These are phyloP conservation scores for Sipha maydis DNA, from an alignment of 2,888 invertebrate species.

Conservation along the genomic window DNA sequence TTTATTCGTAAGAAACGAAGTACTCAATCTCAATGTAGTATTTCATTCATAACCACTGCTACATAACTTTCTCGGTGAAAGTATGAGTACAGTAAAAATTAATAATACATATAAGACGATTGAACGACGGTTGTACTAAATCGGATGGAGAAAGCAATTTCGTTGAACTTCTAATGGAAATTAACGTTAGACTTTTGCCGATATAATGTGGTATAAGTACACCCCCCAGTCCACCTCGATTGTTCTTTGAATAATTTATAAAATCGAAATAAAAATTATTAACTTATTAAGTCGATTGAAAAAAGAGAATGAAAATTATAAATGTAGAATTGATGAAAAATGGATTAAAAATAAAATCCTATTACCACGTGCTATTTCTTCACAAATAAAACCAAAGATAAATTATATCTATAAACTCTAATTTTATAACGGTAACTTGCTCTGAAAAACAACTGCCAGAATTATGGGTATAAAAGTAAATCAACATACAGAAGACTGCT, in stretches of 20 bases:
- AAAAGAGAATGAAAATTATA: not conserved
- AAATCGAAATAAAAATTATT: constrained; percentile 10
- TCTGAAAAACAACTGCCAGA: too few relatives aligned
- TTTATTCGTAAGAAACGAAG: not conserved
- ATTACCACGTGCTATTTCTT: not conserved
- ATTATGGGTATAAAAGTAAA: too few relatives aligned
- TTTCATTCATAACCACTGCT: constrained; percentile 17
- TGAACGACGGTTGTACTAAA: not conserved
- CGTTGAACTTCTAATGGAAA: constrained; percentile 37
- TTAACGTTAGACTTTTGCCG: constrained; percentile 22
- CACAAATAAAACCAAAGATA: not conserved
- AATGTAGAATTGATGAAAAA: not conserved
- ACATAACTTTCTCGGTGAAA: constrained; percentile 8
- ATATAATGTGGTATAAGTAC: not conserved
- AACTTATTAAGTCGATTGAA: not conserved
- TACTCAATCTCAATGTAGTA: too few relatives aligned
- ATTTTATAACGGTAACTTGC: not conserved
- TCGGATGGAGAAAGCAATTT: constrained; percentile 42
- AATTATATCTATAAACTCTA: constrained; percentile 17
- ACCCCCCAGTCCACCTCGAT: not conserved
- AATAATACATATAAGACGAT: not conserved
- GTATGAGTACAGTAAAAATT: constrained; percentile 14
- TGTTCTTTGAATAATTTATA: not conserved
- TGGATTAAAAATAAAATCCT: constrained; percentile 7
- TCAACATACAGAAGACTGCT: too few relatives aligned